Evolutionary conservation across 1,140 invertebrate species (phyloP), one percentile per base, ranked within the genome.

Genomic region (Lepidotrigona ventralis): DNA sequence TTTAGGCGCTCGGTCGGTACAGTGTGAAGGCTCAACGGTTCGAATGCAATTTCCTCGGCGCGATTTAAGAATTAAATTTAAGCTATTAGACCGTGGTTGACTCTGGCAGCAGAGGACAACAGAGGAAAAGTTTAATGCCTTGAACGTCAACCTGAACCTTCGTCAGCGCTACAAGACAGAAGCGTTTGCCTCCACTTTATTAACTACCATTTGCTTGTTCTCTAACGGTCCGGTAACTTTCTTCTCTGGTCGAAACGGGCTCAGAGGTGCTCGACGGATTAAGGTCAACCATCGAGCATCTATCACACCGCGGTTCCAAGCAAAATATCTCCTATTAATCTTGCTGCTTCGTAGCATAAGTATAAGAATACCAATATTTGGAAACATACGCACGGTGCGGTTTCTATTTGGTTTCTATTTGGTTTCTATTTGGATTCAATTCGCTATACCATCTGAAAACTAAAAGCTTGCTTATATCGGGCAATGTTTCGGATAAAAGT

Each of bases 221-320:
- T 58, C n/a, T n/a, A 54, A 39, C 54, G 14, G 17, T 11, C 14
- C 46, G 39, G 21, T 23, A 81, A 83, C 66, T 83, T 83, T 76
- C 81, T 78, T 46, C 26, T 53, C 26, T n/a, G 5, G 29, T 33
- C 17, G 54, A 60, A 83, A 78, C 81, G 46, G 70, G 64, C 58
- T 46, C 39, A 71, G 39, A 14, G 56, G 53, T 68, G 60, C 82
- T 46, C 76, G 56, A 83, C 69, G 69, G 82, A 83, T 83, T 83
- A 83, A 69, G 81, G 76, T 83, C 76, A 72, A 83, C 75, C 81
- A 56, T 69, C 56, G 76, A 60, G 39, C 81, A 83, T 83, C 76
- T 60, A 73, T 84, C 82, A 66, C 69, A 64, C 2, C 19, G 68
- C 23, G 76, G 69, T 83, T 72, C 51, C 29, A 19, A 21, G 29